Evolutionary conservation across 2,113 vertebrate genomes (phyloP).

Genomic region (Trachemys scripta): DNA sequence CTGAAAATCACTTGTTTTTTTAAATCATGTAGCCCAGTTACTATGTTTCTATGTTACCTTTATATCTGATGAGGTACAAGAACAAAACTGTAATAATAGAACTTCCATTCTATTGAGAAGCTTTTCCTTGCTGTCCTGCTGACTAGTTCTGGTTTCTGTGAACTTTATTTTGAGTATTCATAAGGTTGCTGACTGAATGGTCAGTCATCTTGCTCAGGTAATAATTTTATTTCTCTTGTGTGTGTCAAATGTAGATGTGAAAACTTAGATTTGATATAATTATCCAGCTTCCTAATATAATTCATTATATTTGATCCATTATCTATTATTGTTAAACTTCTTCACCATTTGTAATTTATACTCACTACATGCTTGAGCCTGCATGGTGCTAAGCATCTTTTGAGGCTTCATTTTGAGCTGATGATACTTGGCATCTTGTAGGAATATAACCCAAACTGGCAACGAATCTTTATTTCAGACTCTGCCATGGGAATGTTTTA

Average conservation of each 20-base stretch:
- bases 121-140: background rate
- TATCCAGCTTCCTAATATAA: background rate
- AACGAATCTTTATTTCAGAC: background rate
- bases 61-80: background rate
- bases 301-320: background rate
- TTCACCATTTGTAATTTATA: background rate
- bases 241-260: background rate
- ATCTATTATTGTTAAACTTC: background rate
- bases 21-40: background rate
- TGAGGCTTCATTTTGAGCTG: conserved; percentile 3
- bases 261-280: background rate
- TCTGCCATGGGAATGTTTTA: background rate
- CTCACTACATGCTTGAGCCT: background rate
- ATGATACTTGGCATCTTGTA: background rate
- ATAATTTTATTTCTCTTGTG: conserved; percentile 3
- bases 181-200: conserved; percentile 3
- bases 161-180: background rate
- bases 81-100: rapidly evolving
- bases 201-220: background rate
- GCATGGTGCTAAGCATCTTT: background rate
- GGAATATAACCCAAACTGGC: background rate
- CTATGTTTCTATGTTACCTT: background rate
- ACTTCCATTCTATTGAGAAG: background rate
- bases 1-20: background rate
- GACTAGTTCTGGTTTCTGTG: background rate